A percentile compares a stretch with the other conserved stretches of the same genome.
Evolutionary conservation across 2,797 vertebrate genomes (phyloP).

Genomic region (Acanthurus tractus): DNA sequence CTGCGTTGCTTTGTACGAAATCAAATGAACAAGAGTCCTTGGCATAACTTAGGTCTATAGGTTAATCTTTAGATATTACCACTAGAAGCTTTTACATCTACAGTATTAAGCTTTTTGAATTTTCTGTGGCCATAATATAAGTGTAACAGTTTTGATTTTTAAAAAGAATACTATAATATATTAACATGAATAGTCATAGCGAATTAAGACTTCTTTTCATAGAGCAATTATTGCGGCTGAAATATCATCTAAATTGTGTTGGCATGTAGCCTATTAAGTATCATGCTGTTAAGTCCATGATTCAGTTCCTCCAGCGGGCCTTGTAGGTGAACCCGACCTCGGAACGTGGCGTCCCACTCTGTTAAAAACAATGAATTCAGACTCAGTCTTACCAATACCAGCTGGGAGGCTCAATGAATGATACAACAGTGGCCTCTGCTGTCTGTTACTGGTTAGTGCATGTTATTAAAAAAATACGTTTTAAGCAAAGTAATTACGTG

Average conservation of each 20-base stretch:
- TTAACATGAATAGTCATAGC: not conserved
- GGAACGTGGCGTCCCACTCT: conserved; percentile 34
- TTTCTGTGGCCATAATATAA: not conserved
- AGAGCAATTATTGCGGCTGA: not conserved
- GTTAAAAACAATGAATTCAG: conserved; percentile 16
- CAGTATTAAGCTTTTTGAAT: too few species aligned
- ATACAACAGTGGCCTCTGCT: conserved; percentile 49
- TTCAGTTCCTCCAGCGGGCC: conserved; percentile 48
- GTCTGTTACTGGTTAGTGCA: conserved; percentile 35
- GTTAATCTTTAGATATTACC: too few species aligned
- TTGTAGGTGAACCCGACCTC: conserved; percentile 52
- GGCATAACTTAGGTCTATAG: too few species aligned
- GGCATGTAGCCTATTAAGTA: conserved; percentile 29
- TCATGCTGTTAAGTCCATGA: conserved; percentile 50
- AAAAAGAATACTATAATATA: not conserved
- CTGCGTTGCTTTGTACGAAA: too few species aligned
- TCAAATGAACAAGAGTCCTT: too few species aligned
- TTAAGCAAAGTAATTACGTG: not conserved
- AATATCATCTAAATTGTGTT: conserved; percentile 18
- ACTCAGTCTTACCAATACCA: not conserved
- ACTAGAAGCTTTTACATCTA: too few species aligned
- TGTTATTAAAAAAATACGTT: not conserved
- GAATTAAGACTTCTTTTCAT: not conserved
- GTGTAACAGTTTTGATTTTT: not conserved
- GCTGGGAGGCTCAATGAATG: not conserved